Conservation (phyloP, 2,888 invertebrate species). For the Papilio gigon region DNA sequence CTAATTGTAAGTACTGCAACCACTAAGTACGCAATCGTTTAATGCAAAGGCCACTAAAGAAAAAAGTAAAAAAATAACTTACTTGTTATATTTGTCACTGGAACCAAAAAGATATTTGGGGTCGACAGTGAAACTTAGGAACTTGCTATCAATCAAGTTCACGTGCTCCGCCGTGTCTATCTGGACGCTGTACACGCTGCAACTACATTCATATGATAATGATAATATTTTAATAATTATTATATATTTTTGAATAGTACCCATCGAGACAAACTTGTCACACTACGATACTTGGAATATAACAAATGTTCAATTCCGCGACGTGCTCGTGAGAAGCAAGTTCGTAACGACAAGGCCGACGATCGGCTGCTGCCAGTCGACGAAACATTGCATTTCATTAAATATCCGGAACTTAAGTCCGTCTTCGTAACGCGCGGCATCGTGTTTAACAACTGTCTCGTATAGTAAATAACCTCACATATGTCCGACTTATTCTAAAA, state of each 20-base stretch:
- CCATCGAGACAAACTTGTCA: conserved; percentile 38
- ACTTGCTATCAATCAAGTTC: conserved; percentile 85
- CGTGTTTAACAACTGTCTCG: too few species aligned
- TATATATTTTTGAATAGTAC: conserved; percentile 25
- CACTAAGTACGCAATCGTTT: too few species aligned
- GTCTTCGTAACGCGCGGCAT: too few species aligned
- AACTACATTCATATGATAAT: conserved; percentile 45
- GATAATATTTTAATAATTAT: conserved; percentile 39
- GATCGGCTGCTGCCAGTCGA: conserved; percentile 47
- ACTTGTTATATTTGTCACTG: conserved; percentile 59
- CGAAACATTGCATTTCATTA: conserved; percentile 36
- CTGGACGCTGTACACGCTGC: conserved; percentile 80
- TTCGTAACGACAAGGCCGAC: conserved; percentile 46
- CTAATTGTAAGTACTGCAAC: too few species aligned
- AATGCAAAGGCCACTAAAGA: too few species aligned
- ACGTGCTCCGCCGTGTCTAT: conserved; percentile 84
- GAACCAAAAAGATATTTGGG: conserved; percentile 83
- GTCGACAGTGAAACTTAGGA: conserved; percentile 88
- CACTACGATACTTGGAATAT: conserved; percentile 19
- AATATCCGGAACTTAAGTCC: neutral
- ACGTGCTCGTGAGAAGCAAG: conserved; percentile 38
- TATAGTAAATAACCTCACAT: too few species aligned
- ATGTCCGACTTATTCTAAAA: too few species aligned
- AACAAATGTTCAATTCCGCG: conserved; percentile 34
- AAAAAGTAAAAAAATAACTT: conserved; percentile 40